These are phyloP conservation scores for Phacellophora camtschatica DNA, from an alignment of 30 jellyfish, hydroid and myxozoan species.

Conservation along the genomic window DNA sequence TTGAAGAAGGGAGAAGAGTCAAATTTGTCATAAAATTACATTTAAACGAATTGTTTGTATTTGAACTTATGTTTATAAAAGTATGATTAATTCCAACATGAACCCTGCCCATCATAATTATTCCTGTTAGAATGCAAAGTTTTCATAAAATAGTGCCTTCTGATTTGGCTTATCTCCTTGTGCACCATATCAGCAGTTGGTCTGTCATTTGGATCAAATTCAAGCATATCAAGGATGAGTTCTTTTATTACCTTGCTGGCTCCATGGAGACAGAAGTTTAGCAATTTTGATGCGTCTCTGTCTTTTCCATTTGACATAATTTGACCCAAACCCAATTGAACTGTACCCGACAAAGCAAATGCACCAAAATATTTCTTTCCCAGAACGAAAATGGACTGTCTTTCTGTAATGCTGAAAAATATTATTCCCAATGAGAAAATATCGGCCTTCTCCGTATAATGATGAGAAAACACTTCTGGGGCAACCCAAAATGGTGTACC, in stretches of 20 bases:
- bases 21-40: background rate
- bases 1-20: background rate
- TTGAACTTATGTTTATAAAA: background rate
- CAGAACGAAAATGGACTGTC: background rate
- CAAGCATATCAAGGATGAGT: constrained; percentile 18
- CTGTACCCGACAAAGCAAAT: background rate
- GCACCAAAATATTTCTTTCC: constrained; percentile 41
- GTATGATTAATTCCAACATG: background rate
- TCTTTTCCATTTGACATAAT: background rate
- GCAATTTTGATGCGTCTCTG: background rate
- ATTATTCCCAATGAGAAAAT: constrained; percentile 61
- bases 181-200: constrained; percentile 19
- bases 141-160: background rate
- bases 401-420: constrained; percentile 38
- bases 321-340: constrained; percentile 11
- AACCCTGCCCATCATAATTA: background rate
- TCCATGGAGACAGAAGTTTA: background rate
- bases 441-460: constrained; percentile 64
- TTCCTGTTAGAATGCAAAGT: background rate
- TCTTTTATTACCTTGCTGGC: constrained; percentile 10
- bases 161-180: background rate
- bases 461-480: constrained; percentile 58
- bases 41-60: background rate
- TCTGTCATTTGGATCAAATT: constrained; percentile 8
- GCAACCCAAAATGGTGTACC: constrained; percentile 82